Evolutionary conservation across 2,113 vertebrate species (phyloP), one percentile per base, ranked within the genome.

Genomic region (Geothlypis trichas): DNA sequence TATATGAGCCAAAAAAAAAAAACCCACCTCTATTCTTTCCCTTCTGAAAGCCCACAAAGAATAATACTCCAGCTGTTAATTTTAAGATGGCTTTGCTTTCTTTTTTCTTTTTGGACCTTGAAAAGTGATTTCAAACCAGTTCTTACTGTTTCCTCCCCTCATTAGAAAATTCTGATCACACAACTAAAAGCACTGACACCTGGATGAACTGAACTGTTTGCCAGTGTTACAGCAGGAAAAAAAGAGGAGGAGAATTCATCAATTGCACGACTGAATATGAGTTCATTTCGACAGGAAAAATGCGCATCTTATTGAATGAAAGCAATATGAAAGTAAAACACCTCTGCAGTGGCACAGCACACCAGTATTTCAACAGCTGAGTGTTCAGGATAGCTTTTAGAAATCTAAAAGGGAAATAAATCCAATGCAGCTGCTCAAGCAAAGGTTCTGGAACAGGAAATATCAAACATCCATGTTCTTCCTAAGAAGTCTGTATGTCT

Each of bases 271-370:
- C 83, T 94, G 93, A 96, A 95, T 93, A 91, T 22, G 51, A 94
- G 95, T 96, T 94, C 95, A 96, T 96, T 96, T 97, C 72, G 30
- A 90, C 8, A 86, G 94, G 66, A 95, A 96, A 95, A 96, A 93
- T 95, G 93, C 37, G 62, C 87, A 97, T 95, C 92, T 93, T 93
- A 94, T 93, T 95, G 88, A 96, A 92, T 93, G 79, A 92, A 95
- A 96, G 88, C 90, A 84, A 52, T 84, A 89, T 87, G 92, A 96
- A 96, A 96, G 81, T 76, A 92, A 86, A 96, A 90, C 3, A 12
- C 63, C 85, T 92, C 93, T 81, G 92, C 95, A 96, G 93, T 33
- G 49, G 92, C 72, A 90, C 75, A 90, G 57, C 80, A 84, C 16
- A 63, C 47, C 15, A 65, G 77, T 52, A 81, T 91, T 95, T 81